These are phyloP conservation scores for Microplitis deprimator DNA, from an alignment of 2,888 invertebrate genomes.

Conservation along the genomic window DNA sequence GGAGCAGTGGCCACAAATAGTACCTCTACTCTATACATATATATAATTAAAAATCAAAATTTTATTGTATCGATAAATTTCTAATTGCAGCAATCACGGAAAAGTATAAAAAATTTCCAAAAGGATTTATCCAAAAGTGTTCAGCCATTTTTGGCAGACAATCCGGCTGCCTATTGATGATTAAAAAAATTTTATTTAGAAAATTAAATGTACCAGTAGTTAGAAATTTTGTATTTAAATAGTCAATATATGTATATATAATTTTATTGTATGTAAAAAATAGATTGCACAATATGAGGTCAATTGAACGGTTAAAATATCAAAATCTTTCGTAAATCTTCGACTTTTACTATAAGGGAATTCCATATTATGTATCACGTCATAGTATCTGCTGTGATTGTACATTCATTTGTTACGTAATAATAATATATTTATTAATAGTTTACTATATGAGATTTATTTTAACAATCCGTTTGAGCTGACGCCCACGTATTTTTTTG, in stretches of 20 bases:
- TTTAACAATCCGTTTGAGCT: not conserved
- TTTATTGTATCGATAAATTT: not conserved
- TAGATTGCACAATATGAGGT: too few species aligned
- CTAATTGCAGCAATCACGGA: slow-evolving; percentile 64
- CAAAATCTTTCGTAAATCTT: slow-evolving; percentile 2
- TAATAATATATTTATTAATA: not conserved
- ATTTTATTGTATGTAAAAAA: too few species aligned
- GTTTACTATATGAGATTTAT: not conserved
- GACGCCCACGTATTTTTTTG: slow-evolving; percentile 3
- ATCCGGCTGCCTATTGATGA: slow-evolving; percentile 61
- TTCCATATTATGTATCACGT: not conserved
- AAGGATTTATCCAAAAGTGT: slow-evolving; percentile 63
- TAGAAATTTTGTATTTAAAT: not conserved
- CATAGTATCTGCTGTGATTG: not conserved
- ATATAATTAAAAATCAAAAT: too few species aligned
- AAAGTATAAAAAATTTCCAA: slow-evolving; percentile 61
- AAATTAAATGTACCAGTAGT: not conserved
- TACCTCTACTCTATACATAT: too few species aligned
- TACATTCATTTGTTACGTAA: slow-evolving; percentile 20
- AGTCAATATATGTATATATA: too few species aligned
- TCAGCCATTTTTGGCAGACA: slow-evolving; percentile 62
- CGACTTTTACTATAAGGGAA: slow-evolving; percentile 6
- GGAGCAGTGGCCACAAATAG: too few species aligned
- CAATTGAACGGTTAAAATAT: too few species aligned
- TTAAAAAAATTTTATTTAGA: slow-evolving; percentile 5